Evolutionary conservation across 2,888 invertebrate species (phyloP).

Genomic region (Ophion ventricosus): DNA sequence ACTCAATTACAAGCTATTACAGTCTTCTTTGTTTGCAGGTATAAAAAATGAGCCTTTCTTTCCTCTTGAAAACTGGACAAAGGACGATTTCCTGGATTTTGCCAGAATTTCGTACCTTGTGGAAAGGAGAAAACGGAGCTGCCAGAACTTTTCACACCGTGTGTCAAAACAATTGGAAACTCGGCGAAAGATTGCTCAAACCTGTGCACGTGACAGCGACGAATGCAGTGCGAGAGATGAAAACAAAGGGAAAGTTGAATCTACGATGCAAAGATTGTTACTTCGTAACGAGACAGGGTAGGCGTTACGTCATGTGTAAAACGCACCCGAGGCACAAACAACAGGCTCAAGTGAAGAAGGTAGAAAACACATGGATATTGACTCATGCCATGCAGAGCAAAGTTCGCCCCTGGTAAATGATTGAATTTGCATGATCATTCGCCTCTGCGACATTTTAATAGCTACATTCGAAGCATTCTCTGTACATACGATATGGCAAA

Average conservation of each 20-base stretch:
- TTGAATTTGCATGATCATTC: slow-evolving; percentile 15
- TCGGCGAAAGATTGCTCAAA: slow-evolving; percentile 2
- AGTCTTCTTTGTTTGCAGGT: slow-evolving; percentile 15
- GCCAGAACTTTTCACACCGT: slow-evolving; percentile 47
- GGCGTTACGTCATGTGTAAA: slow-evolving; percentile 90
- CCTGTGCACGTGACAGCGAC: slow-evolving; percentile 70
- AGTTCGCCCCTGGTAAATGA: slow-evolving; percentile 84
- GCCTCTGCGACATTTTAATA: not conserved
- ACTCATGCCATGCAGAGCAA: slow-evolving; percentile 89
- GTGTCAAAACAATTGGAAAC: slow-evolving; percentile 23
- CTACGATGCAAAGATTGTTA: slow-evolving; percentile 92
- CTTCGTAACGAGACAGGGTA: slow-evolving; percentile 87
- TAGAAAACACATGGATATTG: slow-evolving; percentile 90
- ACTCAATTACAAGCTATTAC: not conserved
- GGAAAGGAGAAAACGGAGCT: not conserved
- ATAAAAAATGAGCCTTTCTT: slow-evolving; percentile 58
- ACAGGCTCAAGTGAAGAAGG: slow-evolving; percentile 88
- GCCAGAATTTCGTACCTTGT: slow-evolving; percentile 8
- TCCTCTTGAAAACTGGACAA: slow-evolving; percentile 37
- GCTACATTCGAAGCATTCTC: slow-evolving; percentile 15
- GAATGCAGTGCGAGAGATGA: slow-evolving; percentile 86
- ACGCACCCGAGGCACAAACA: slow-evolving; percentile 93
- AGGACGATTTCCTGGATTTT: slow-evolving; percentile 35
- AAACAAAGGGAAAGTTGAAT: slow-evolving; percentile 88
- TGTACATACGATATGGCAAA: slow-evolving; percentile 30